Evolutionary conservation across 2,888 invertebrate species (phyloP).

Genomic region (Muscina levida): DNA sequence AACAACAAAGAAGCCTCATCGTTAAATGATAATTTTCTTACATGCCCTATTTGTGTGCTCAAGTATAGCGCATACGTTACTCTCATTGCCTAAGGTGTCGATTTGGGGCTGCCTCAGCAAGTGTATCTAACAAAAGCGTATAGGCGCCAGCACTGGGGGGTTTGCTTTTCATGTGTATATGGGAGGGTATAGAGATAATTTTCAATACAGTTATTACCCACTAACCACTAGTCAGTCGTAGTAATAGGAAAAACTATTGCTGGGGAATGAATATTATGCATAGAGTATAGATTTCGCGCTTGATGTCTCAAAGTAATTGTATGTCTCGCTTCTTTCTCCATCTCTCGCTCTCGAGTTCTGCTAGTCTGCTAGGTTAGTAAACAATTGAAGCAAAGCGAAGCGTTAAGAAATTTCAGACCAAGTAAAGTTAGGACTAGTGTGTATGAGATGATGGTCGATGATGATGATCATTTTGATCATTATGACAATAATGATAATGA

Average conservation of each 20-base stretch:
- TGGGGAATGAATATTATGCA: background rate
- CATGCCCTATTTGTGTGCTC: no score
- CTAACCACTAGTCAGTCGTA: slow-evolving; percentile 34
- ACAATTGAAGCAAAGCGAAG: slow-evolving; percentile 27
- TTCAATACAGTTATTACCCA: slow-evolving; percentile 40
- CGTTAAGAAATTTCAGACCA: background rate
- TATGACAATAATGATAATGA: background rate
- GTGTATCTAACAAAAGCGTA: no score
- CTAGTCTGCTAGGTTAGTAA: no score
- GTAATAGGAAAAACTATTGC: slow-evolving; percentile 18
- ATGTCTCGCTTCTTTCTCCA: background rate
- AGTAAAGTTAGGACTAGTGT: background rate
- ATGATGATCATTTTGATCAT: background rate
- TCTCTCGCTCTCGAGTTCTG: background rate
- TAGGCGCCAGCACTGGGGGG: background rate
- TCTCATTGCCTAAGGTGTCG: slow-evolving; percentile 9
- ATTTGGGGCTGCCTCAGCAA: slow-evolving; percentile 1
- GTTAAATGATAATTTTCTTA: no score
- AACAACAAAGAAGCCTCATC: no score
- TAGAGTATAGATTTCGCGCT: slow-evolving; percentile 1
- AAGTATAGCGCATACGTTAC: no score
- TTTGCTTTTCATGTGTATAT: background rate
- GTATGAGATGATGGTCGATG: slow-evolving; percentile 3
- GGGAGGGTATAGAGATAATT: background rate
- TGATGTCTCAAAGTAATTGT: slow-evolving; percentile 24